Evolutionary conservation across 2,888 invertebrate species (phyloP).

Genomic region (Aspidiotus rigidus): DNA sequence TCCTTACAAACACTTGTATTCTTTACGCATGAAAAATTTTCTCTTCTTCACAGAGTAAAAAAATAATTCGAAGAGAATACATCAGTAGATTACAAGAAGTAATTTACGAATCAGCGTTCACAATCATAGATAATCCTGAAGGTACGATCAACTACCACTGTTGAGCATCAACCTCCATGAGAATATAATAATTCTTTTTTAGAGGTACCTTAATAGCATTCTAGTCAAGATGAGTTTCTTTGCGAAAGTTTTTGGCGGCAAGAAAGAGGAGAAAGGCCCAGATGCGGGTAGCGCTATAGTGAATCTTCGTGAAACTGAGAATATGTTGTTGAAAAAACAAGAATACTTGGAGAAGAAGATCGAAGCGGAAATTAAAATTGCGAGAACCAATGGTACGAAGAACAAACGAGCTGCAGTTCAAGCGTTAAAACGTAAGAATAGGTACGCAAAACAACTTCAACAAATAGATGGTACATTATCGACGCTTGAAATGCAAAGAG

Average conservation of each 20-base stretch:
- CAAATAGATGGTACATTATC: conserved; percentile 97
- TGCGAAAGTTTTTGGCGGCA: conserved; percentile 84
- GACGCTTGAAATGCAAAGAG: conserved; percentile 93
- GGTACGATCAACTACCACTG: conserved; percentile 85
- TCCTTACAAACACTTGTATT: neutral
- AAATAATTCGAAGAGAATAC: conserved; percentile 26
- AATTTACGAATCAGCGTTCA: conserved; percentile 86
- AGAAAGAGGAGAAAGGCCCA: conserved; percentile 76
- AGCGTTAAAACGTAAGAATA: conserved; percentile 93
- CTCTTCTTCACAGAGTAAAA: too few relatives aligned
- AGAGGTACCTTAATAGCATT: neutral
- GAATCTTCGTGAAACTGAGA: conserved; percentile 91
- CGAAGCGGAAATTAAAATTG: conserved; percentile 71
- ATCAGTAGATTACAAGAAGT: conserved; percentile 90
- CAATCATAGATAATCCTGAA: conserved; percentile 83
- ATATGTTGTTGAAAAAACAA: conserved; percentile 92
- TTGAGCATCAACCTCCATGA: conserved; percentile 90
- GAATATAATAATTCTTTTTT: conserved; percentile 46
- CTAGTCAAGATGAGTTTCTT: conserved; percentile 70
- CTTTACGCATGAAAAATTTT: too few relatives aligned
- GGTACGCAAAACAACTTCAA: conserved; percentile 89
- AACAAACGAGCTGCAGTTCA: conserved; percentile 95
- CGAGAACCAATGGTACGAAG: conserved; percentile 87
- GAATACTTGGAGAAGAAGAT: conserved; percentile 95
- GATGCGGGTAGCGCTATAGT: conserved; percentile 94